These are phyloP conservation scores for Melikaiella ostensackeni DNA, from an alignment of 2,888 invertebrate species.

Conservation along the genomic window DNA sequence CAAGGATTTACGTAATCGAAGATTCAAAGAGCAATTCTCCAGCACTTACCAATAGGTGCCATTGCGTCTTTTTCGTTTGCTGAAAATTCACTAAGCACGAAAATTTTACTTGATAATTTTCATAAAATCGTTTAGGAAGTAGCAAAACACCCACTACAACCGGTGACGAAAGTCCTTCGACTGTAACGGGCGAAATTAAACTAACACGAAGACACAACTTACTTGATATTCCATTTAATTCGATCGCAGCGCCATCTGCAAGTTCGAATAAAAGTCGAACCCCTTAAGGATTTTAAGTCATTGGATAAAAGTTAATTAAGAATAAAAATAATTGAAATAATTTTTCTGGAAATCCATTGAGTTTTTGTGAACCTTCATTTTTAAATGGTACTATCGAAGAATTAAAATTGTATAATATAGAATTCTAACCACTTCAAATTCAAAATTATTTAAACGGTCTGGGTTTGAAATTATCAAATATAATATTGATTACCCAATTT, in stretches of 20 bases:
- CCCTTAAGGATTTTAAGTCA: neutral
- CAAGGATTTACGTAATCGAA: conserved; percentile 16
- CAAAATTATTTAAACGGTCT: too few relatives aligned
- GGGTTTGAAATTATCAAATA: too few relatives aligned
- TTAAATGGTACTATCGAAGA: too few relatives aligned
- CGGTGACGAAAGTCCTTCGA: neutral
- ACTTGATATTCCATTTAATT: neutral
- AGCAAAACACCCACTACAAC: neutral
- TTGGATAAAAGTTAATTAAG: too few relatives aligned
- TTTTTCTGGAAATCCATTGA: too few relatives aligned
- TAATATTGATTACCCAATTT: too few relatives aligned
- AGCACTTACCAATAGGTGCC: conserved; percentile 34
- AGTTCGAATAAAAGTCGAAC: neutral
- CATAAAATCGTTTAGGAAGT: neutral
- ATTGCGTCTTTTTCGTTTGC: neutral
- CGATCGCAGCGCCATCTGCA: neutral
- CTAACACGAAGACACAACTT: neutral
- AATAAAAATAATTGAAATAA: too few relatives aligned
- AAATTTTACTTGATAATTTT: neutral
- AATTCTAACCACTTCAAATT: too few relatives aligned
- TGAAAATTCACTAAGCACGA: neutral
- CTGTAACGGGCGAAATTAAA: neutral
- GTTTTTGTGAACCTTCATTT: too few relatives aligned
- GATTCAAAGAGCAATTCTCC: neutral
- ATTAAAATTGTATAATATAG: too few relatives aligned